A percentile compares a stretch with the other conserved stretches of the same genome.
Conservation (phyloP, 1,140 invertebrate species). For the Drosophila arizonae region DNA sequence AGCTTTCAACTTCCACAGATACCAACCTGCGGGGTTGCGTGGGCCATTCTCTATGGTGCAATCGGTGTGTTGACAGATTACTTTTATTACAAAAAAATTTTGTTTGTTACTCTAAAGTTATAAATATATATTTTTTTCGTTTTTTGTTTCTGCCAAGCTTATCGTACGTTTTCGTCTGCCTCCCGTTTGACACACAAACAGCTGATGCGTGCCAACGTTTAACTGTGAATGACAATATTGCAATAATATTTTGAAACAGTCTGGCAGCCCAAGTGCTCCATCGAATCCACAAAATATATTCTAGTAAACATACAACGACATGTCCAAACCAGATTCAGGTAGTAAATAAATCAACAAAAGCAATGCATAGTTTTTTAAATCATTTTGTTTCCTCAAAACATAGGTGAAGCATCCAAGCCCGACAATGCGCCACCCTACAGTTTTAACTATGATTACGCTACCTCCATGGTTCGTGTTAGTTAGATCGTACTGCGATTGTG, state of each 20-base stretch:
- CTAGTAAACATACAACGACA: constrained; percentile 50
- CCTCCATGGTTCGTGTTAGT: constrained; percentile 51
- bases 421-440: constrained; percentile 38
- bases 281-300: constrained; percentile 21
- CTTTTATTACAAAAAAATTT: constrained; percentile 34
- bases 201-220: constrained; percentile 3
- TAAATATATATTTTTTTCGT: constrained; percentile 19
- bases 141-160: constrained; percentile 45
- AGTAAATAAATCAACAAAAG: neutral
- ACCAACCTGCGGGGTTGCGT: constrained; percentile 67
- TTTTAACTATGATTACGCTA: constrained; percentile 33
- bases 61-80: constrained; percentile 11
- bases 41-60: constrained; percentile 51
- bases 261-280: constrained; percentile 5
- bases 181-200: constrained; percentile 47
- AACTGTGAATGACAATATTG: constrained; percentile 5
- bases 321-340: constrained; percentile 44
- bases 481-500: neutral
- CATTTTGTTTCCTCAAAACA: constrained; percentile 20
- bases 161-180: constrained; percentile 39
- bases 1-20: neutral
- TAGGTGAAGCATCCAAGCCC: neutral
- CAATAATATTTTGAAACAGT: neutral
- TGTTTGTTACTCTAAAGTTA: constrained; percentile 12
- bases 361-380: neutral